Evolutionary conservation across 2,113 vertebrate species (phyloP).

Genomic region (Pteronura brasiliensis): DNA sequence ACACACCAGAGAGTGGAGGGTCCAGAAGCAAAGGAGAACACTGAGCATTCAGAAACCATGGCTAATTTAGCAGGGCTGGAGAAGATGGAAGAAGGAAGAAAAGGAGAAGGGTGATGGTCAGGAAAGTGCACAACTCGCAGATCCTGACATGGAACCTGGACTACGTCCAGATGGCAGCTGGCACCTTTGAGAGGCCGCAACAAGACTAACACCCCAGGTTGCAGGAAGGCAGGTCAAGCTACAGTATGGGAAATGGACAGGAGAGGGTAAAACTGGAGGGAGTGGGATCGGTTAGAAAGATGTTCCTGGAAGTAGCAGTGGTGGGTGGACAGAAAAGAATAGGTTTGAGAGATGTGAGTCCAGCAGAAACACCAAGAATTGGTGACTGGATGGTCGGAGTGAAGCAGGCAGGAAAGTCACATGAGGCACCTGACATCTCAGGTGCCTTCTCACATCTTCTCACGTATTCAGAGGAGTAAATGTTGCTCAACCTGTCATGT

Average conservation of each 20-base stretch:
- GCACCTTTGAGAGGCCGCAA: not conserved
- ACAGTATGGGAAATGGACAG: not conserved
- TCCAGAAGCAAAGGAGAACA: not conserved
- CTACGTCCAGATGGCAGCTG: not conserved
- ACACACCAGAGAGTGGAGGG: not conserved
- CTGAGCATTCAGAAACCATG: not conserved
- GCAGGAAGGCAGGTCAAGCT: not conserved
- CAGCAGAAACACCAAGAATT: not conserved
- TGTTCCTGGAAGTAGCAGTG: not conserved
- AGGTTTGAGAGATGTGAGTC: not conserved
- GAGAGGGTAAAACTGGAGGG: not conserved
- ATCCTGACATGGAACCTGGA: not conserved
- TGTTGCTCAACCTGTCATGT: not conserved
- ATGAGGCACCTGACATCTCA: no score
- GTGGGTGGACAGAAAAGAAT: not conserved
- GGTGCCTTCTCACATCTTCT: not conserved
- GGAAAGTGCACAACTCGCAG: not conserved
- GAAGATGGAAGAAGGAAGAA: not conserved
- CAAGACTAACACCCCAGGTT: not conserved
- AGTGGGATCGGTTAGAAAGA: not conserved
- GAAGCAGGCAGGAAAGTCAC: not conserved
- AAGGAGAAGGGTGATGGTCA: not conserved
- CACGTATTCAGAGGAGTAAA: not conserved
- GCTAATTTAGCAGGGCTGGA: not conserved
- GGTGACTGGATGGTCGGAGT: not conserved